Evolutionary conservation across 2,113 vertebrate species (phyloP).

Genomic region (Megalops atlanticus): DNA sequence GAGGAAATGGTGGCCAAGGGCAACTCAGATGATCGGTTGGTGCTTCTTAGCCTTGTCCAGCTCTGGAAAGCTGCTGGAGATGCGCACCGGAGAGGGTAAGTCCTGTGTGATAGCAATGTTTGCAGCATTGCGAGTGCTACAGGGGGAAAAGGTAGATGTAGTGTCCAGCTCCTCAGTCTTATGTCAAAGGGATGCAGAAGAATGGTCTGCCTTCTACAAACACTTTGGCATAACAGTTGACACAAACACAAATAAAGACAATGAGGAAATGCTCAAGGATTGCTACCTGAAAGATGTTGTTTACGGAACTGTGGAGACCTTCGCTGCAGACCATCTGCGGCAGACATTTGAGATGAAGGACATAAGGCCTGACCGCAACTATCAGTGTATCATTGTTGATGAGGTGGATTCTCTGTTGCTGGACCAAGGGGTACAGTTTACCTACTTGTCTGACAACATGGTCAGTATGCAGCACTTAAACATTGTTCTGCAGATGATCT

Average conservation of each 20-base stretch:
- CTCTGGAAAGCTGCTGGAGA: conserved; percentile 53
- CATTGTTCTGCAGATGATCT: not conserved
- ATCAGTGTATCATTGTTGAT: conserved; percentile 8
- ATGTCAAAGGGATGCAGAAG: no score
- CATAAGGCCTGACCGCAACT: conserved; percentile 19
- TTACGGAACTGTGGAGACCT: conserved; percentile 32
- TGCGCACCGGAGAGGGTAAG: conserved; percentile 64
- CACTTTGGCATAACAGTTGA: not conserved
- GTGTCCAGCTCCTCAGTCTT: conserved; percentile 15
- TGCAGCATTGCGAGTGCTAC: conserved; percentile 53
- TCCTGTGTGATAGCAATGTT: conserved; percentile 67
- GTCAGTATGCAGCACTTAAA: not conserved
- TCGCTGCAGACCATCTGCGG: conserved; percentile 34
- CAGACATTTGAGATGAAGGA: conserved; percentile 5
- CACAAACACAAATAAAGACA: conserved; percentile 1
- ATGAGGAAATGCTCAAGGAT: not conserved
- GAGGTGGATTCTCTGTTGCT: conserved; percentile 15
- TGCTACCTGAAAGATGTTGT: conserved; percentile 29
- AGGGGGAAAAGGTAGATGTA: conserved; percentile 24
- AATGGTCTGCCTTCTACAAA: not conserved
- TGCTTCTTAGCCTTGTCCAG: conserved; percentile 57
- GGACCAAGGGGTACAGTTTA: conserved; percentile 7
- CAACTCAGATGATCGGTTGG: conserved; percentile 65
- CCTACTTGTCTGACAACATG: conserved; percentile 10
- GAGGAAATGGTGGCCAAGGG: conserved; percentile 38